A percentile compares a stretch with the other conserved stretches of the same genome.
Evolutionary conservation across 2,113 vertebrate species (phyloP).

Genomic region (Ellobius talpinus): DNA sequence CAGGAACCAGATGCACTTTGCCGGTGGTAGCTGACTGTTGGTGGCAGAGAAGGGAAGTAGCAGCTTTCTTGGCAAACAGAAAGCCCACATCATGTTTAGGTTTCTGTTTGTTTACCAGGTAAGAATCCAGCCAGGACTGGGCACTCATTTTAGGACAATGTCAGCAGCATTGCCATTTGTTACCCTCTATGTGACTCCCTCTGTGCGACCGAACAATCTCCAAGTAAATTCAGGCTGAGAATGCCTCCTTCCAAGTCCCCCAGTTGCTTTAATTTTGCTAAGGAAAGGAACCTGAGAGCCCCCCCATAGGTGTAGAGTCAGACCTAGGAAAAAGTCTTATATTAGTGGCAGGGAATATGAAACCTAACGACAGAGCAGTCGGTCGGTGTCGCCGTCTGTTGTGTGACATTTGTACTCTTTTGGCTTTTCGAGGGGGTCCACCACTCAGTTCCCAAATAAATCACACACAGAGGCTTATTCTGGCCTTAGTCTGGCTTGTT

Average conservation of each 20-base stretch:
- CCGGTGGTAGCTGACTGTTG: background rate
- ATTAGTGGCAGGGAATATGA: background rate
- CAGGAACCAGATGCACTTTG: too few species aligned
- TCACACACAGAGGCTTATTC: too few species aligned
- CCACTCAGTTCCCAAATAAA: too few species aligned
- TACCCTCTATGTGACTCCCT: background rate
- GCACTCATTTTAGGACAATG: background rate
- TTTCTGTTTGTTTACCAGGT: background rate
- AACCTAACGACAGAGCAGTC: background rate
- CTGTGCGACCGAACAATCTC: background rate
- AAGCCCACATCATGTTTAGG: background rate
- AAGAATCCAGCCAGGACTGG: background rate
- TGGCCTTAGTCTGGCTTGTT: too few species aligned
- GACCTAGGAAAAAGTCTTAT: background rate
- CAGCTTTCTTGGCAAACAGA: background rate
- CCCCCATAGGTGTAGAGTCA: background rate
- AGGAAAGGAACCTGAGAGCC: too few species aligned
- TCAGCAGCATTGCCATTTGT: too few species aligned
- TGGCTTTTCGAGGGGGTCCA: too few species aligned
- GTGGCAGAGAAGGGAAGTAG: background rate
- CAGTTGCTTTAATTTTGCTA: background rate
- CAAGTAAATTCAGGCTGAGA: background rate
- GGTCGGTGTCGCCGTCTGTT: background rate
- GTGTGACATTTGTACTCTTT: too few species aligned
- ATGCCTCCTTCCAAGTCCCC: background rate